Evolutionary conservation across 1,140 invertebrate genomes (phyloP).

Genomic region (Drosophila varians): DNA sequence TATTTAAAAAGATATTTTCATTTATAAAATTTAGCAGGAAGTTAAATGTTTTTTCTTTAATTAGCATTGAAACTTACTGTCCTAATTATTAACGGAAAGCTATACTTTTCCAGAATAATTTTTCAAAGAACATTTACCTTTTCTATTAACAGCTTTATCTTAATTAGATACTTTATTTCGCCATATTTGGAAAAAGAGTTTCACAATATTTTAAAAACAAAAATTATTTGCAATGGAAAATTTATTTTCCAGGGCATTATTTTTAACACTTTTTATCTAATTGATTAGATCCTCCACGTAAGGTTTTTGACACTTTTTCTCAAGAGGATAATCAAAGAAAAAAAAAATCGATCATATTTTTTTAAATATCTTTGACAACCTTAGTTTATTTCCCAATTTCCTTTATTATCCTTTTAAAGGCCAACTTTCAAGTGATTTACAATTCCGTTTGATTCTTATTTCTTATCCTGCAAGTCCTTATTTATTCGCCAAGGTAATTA

Average conservation of each 20-base stretch:
- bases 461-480: background rate
- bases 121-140: background rate
- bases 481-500: conserved; percentile 21
- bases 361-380: conserved; percentile 7
- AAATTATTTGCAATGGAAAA: conserved; percentile 28
- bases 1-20: background rate
- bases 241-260: conserved; percentile 6
- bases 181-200: background rate
- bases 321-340: background rate
- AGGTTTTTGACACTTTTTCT: background rate
- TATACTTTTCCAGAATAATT: background rate
- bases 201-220: conserved; percentile 15
- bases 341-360: conserved; percentile 16
- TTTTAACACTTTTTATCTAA: conserved; percentile 6
- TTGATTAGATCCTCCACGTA: background rate
- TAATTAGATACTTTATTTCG: background rate
- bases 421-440: conserved; percentile 15
- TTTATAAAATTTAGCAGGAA: background rate
- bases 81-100: background rate
- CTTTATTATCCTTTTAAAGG: conserved; percentile 8
- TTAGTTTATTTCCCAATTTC: conserved; percentile 9
- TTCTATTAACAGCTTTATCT: conserved; percentile 5
- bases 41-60: conserved; percentile 1
- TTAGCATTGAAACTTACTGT: background rate
- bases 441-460: conserved; percentile 1